Percentiles rank a stretch among this genome's conserved stretches.
These are phyloP conservation scores for Mustelus asterias DNA, from an alignment of 2,113 vertebrate genomes.

Conservation along the genomic window DNA sequence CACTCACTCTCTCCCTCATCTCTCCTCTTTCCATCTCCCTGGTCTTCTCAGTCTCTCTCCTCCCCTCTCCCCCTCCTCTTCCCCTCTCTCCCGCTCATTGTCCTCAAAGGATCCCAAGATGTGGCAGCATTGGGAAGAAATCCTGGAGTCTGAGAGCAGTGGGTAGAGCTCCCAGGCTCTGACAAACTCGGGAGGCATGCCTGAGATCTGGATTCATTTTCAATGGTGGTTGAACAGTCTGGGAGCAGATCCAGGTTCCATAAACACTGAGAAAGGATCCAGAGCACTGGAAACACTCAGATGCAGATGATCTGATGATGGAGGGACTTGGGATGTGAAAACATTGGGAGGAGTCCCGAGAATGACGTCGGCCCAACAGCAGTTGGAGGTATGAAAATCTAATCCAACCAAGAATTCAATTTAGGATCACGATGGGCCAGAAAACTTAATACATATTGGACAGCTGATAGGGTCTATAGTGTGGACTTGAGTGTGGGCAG, in stretches of 20 bases:
- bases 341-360: background rate
- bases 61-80: background rate
- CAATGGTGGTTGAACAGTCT: background rate
- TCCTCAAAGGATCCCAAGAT: background rate
- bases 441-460: background rate
- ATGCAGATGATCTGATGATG: background rate
- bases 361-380: too few species aligned
- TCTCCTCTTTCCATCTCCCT: background rate
- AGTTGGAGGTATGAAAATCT: background rate
- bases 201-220: background rate
- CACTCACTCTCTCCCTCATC: too few species aligned
- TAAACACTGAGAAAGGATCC: background rate
- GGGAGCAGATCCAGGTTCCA: background rate
- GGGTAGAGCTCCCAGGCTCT: background rate
- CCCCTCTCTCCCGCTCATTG: background rate
- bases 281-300: background rate
- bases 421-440: background rate
- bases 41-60: background rate
- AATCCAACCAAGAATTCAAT: background rate
- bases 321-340: background rate
- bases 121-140: background rate
- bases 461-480: background rate
- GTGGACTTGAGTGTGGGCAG: background rate
- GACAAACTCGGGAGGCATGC: background rate
- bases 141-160: background rate